Evolutionary conservation across 2,113 vertebrate genomes (phyloP), one percentile per base, ranked within the genome.

Genomic region (Sturnus vulgaris): DNA sequence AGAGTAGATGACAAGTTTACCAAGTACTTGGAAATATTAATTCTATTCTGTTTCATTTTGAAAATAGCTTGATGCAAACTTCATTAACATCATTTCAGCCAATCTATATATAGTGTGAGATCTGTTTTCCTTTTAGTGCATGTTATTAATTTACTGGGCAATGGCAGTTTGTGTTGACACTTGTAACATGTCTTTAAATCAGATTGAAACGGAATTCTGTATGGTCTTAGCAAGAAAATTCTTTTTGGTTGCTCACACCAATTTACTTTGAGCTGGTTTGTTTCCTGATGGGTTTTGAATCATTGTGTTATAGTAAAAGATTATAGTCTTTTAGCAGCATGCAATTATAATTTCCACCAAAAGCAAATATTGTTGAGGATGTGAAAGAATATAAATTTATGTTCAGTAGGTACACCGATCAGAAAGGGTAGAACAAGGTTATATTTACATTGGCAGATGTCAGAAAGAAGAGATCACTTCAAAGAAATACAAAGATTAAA

Each of bases 401-500:
- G n/a, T 89, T 85, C 80, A 69, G 78, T 92, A 90, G 87, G 79
- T 94, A 82, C 5, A 13, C 80, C 0, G 24, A 71, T 92, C 35
- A 15, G 81, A 97, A 94, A 95, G 94, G 68, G 68, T 92, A 93
- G 61, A 89, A 60, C 77, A 80, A 89, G 95, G 93, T 96, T 97
- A 94, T 95, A 93, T 98, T 99, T 98, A 98, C 95, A 86, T 97
- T 99, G 98, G 98, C 98, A 98, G 96, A 93, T 93, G 96, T 96
- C 97, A 98, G 98, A 96, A 97, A 97, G 97, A 98, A 92, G 94
- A 96, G 98, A 97, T 97, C 97, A 98, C 98, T 98, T 99, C 98
- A 98, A 98, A 99, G 98, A 77, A 78, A 52, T 71, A 52, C 3
- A 6, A 56, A 91, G 86, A 92, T 92, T 77, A 80, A 59, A 83